phyloP scores from a whole-genome alignment of 2,113 vertebrate genomes.

The Athene noctua region DNA sequence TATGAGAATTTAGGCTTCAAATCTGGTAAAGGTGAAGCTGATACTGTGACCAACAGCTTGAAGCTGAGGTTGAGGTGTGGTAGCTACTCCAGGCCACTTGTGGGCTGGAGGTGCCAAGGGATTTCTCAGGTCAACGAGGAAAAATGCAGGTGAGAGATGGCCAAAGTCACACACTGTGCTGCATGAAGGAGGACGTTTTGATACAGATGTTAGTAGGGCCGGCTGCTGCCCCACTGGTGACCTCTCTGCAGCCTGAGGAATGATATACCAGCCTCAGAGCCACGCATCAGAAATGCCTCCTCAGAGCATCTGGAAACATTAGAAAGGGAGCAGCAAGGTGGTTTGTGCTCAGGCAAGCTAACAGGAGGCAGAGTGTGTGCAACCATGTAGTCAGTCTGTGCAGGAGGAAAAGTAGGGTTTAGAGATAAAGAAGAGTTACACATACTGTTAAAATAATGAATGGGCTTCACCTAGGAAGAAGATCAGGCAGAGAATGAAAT shows the following conservation, averaged over 20 bases:
- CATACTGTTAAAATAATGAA: not conserved
- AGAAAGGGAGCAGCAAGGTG: not conserved
- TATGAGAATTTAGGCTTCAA: not conserved
- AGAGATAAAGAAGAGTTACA: not conserved
- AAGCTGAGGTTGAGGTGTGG: not conserved
- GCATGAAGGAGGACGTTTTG: not conserved
- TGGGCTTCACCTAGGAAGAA: conserved; percentile 3
- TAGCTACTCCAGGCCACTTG: not conserved
- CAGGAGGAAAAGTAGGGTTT: not conserved
- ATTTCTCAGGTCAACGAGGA: not conserved
- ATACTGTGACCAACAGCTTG: not conserved
- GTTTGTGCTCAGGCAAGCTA: not conserved
- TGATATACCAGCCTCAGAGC: not conserved
- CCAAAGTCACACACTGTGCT: not conserved
- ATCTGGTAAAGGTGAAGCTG: not conserved
- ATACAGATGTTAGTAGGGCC: not conserved
- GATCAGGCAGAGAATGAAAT: not conserved
- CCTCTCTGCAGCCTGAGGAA: not conserved
- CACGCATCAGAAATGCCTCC: not conserved
- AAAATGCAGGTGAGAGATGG: not conserved
- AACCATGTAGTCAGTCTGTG: not conserved
- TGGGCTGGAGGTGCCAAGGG: not conserved
- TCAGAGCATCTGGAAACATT: not conserved
- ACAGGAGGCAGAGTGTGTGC: not conserved
- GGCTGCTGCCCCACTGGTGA: not conserved